phyloP scores from a whole-genome alignment of 1,140 invertebrate genomes.

The Zeugodacus cucurbitae region DNA sequence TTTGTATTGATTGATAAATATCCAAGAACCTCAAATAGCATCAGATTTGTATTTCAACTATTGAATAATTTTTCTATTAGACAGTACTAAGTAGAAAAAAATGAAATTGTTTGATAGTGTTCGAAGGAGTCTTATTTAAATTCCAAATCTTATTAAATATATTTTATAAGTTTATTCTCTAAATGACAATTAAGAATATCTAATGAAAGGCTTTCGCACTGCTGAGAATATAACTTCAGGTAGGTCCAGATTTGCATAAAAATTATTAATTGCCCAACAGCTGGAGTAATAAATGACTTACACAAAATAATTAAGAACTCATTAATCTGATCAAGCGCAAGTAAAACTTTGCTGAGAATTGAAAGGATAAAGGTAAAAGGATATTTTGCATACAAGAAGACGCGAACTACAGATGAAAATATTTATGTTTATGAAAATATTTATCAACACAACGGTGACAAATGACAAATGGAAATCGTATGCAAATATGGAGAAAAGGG shows the following conservation, averaged over 20 bases:
- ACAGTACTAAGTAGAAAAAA: too few species aligned
- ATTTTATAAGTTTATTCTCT: too few species aligned
- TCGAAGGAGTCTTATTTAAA: too few species aligned
- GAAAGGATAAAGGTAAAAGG: neutral
- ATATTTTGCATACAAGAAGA: neutral
- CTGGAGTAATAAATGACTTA: neutral
- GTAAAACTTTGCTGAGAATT: neutral
- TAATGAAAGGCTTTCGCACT: too few species aligned
- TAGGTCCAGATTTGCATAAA: neutral
- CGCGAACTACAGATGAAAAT: neutral
- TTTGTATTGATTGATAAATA: too few species aligned
- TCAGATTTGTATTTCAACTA: too few species aligned
- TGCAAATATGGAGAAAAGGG: constrained; percentile 39
- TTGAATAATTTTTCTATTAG: too few species aligned
- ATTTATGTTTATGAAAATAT: constrained; percentile 42
- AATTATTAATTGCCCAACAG: constrained; percentile 20
- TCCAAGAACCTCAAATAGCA: too few species aligned
- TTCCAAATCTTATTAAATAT: too few species aligned
- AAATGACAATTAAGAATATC: too few species aligned
- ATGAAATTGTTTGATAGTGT: too few species aligned
- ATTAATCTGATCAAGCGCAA: neutral
- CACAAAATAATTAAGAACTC: constrained; percentile 24
- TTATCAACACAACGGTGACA: constrained; percentile 43
- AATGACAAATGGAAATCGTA: constrained; percentile 44
- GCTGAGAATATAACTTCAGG: too few species aligned